phyloP scores from a whole-genome alignment of 2,113 vertebrate genomes.

The Triplophysa tibetana region DNA sequence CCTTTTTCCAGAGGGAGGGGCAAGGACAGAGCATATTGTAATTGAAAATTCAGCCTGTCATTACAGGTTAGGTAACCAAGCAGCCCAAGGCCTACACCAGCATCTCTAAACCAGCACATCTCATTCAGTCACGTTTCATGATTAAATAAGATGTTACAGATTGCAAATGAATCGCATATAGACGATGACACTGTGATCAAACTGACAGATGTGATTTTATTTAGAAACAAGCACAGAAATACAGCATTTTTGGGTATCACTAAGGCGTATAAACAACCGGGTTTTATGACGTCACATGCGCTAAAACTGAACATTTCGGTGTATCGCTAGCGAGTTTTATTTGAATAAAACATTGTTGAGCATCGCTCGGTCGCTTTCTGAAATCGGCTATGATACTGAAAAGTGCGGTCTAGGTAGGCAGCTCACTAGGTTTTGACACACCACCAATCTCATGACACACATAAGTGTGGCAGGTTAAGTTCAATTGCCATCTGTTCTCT shows the following conservation, averaged over 20 bases:
- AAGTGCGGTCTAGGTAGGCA: not conserved
- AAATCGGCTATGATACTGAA: not conserved
- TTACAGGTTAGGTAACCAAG: slow-evolving; percentile 7
- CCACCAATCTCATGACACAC: slow-evolving; percentile 16
- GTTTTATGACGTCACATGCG: not conserved
- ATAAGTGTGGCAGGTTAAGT: not conserved
- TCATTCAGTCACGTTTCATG: not conserved
- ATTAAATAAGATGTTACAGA: not conserved
- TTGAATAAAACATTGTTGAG: not conserved
- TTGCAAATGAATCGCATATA: not conserved
- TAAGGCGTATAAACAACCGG: not conserved
- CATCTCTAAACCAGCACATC: not conserved
- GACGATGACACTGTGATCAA: not conserved
- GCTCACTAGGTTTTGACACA: slow-evolving; percentile 8
- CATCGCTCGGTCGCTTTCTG: not conserved
- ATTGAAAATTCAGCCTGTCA: slow-evolving; percentile 27
- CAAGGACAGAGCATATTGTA: not conserved
- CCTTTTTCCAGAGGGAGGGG: slow-evolving; percentile 19
- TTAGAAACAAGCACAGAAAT: not conserved
- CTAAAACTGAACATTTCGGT: not conserved
- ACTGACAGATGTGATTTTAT: not conserved
- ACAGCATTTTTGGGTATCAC: not conserved
- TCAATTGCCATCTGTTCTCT: not conserved
- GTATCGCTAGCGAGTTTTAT: not conserved
- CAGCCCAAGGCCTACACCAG: not conserved